Percentiles rank a stretch among this genome's conserved stretches.
phyloP scores from a whole-genome alignment of 2,113 vertebrate genomes.

The Marmota flaviventris region DNA sequence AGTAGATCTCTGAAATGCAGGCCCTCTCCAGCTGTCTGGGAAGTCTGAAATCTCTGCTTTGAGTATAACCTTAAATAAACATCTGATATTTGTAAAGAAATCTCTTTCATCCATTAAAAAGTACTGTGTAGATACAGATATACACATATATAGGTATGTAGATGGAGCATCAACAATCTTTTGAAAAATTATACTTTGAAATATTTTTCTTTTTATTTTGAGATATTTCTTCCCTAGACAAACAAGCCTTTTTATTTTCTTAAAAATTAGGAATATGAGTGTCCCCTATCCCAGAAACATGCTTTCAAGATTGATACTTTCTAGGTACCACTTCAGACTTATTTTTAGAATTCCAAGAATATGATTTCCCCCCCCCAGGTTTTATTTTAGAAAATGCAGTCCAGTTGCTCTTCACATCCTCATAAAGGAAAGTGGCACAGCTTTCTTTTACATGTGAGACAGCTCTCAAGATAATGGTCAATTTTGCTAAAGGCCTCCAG shows the following conservation, averaged over 20 bases:
- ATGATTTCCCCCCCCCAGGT: background rate
- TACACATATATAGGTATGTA: background rate
- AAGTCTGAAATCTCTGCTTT: background rate
- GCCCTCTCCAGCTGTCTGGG: background rate
- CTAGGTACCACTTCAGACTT: constrained; percentile 52
- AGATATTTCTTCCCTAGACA: background rate
- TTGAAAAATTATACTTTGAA: constrained; percentile 53
- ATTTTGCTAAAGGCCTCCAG: constrained; percentile 54
- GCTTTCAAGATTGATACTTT: background rate
- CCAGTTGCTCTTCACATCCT: constrained; percentile 53
- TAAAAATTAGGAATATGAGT: constrained; percentile 17
- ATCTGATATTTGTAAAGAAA: constrained; percentile 55
- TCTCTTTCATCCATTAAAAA: constrained; percentile 45
- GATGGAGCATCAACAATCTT: constrained; percentile 2
- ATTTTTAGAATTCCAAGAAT: constrained; percentile 68
- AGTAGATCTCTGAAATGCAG: background rate
- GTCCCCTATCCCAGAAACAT: constrained; percentile 25
- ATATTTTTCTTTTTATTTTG: constrained; percentile 15
- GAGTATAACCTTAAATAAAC: background rate
- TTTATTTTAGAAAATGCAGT: constrained; percentile 67
- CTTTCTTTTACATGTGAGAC: constrained; percentile 60
- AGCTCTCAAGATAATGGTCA: constrained; percentile 55
- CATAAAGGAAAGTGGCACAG: constrained; percentile 34
- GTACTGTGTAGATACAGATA: background rate
- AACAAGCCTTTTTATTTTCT: constrained; percentile 6